These are phyloP conservation scores for Zoanthus sociatus DNA, from an alignment of 92 coral and sea anemone genomes.

Conservation along the genomic window DNA sequence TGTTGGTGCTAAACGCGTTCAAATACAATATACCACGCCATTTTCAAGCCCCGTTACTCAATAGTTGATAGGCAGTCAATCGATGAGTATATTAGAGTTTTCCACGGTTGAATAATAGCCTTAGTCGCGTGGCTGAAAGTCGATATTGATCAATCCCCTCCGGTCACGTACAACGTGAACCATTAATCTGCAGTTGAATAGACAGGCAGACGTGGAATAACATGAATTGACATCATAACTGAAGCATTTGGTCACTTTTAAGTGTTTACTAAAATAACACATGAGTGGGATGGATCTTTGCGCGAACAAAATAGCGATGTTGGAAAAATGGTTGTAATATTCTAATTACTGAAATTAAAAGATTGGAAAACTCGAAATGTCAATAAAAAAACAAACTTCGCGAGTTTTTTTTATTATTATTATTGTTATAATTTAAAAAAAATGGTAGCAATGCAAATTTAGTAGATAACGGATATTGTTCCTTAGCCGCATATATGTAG, in stretches of 20 bases:
- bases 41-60: slow-evolving; percentile 30
- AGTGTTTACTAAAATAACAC: slow-evolving; percentile 35
- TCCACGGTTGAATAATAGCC: not conserved
- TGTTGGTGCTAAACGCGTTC: not conserved
- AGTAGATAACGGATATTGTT: not conserved
- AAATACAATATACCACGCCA: slow-evolving; percentile 36
- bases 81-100: slow-evolving; percentile 6
- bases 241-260: slow-evolving; percentile 35
- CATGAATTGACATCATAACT: slow-evolving; percentile 24
- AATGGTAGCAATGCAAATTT: not conserved
- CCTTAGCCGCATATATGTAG: not conserved
- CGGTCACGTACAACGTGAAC: slow-evolving; percentile 33
- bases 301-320: not conserved
- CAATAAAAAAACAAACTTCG: not conserved
- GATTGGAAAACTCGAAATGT: not conserved
- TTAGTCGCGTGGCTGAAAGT: slow-evolving; percentile 41
- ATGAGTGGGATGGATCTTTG: not conserved
- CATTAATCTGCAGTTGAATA: slow-evolving; percentile 25
- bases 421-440: not conserved
- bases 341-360: not conserved
- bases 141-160: slow-evolving; percentile 1
- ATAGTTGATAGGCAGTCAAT: not conserved
- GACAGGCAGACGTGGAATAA: slow-evolving; percentile 36
- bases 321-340: not conserved
- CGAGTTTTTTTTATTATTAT: not conserved